A percentile compares a stretch with the other conserved stretches of the same genome.
phyloP scores from a whole-genome alignment of 2,113 vertebrate genomes.

The Cyphomyrus plagiostoma region DNA sequence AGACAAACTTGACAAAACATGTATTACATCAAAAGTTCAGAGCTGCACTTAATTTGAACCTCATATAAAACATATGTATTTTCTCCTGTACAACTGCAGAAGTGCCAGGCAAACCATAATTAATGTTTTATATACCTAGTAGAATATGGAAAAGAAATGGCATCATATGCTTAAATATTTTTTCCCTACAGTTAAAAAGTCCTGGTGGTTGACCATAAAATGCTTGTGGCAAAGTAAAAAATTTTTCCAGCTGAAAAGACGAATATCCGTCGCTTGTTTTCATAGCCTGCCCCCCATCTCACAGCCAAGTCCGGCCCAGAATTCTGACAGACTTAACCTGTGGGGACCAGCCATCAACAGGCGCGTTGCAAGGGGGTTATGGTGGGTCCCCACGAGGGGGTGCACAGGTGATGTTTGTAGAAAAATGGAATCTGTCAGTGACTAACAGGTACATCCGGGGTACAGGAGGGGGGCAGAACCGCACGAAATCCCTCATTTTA shows the following conservation, averaged over 20 bases:
- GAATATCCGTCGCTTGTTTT: not conserved
- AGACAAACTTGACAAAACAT: not conserved
- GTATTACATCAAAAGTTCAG: not conserved
- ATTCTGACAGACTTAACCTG: not conserved
- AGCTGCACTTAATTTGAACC: not conserved
- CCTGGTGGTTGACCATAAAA: not conserved
- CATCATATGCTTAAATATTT: not conserved
- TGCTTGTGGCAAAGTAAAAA: constrained; percentile 3
- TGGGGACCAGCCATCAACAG: not conserved
- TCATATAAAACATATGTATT: not conserved
- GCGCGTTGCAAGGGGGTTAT: not conserved
- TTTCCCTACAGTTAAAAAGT: not conserved
- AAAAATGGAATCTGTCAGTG: not conserved
- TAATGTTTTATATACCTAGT: not conserved
- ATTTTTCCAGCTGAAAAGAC: not conserved
- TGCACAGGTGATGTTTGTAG: not conserved
- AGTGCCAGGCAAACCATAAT: not conserved
- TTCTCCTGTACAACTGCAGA: not conserved
- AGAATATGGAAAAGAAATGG: not conserved
- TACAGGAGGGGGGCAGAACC: not conserved
- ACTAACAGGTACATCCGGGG: not conserved
- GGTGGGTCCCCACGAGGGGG: not conserved
- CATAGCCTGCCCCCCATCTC: not conserved
- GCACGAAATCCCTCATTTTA: not conserved
- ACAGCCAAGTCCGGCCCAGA: not conserved